Evolutionary conservation across 2,888 invertebrate genomes (phyloP).

Genomic region (Andrena marginata): DNA sequence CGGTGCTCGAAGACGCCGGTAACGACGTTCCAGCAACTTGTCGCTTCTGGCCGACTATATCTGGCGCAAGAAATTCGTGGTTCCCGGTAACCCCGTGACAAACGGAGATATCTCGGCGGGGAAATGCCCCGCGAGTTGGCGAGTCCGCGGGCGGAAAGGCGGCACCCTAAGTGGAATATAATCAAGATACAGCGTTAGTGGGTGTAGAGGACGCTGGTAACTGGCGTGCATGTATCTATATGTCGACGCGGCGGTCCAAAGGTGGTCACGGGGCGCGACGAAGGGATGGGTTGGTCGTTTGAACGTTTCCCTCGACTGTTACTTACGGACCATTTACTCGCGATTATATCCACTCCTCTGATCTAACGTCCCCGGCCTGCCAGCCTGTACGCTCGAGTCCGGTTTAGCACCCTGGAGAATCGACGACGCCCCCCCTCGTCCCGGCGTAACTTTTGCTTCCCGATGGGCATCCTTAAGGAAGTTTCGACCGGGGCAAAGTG

Average conservation of each 20-base stretch:
- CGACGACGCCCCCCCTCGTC: background rate
- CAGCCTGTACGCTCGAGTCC: slow-evolving; percentile 31
- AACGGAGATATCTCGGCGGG: slow-evolving; percentile 71
- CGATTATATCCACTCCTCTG: slow-evolving; percentile 74
- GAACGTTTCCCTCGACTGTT: slow-evolving; percentile 73
- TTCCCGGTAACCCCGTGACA: slow-evolving; percentile 67
- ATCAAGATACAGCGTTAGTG: slow-evolving; percentile 75
- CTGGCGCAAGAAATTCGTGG: slow-evolving; percentile 66
- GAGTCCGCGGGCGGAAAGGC: slow-evolving; percentile 62
- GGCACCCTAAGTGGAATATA: slow-evolving; percentile 77
- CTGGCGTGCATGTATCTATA: slow-evolving; percentile 62
- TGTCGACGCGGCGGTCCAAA: slow-evolving; percentile 55
- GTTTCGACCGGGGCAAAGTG: slow-evolving; percentile 22
- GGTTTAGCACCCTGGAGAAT: slow-evolving; percentile 50
- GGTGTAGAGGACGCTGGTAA: slow-evolving; percentile 58
- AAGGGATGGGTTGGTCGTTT: slow-evolving; percentile 48
- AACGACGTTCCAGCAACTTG: slow-evolving; percentile 56
- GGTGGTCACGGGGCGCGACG: slow-evolving; percentile 41
- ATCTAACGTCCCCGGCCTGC: slow-evolving; percentile 62
- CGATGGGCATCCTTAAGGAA: slow-evolving; percentile 11
- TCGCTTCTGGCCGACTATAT: slow-evolving; percentile 54
- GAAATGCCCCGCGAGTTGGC: slow-evolving; percentile 61
- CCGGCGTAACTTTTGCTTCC: slow-evolving; percentile 17
- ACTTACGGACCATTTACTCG: slow-evolving; percentile 78
- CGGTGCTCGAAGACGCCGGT: slow-evolving; percentile 27